A percentile compares a stretch with the other conserved stretches of the same genome.
These are phyloP conservation scores for Ochropacha duplaris DNA, from an alignment of 2,888 invertebrate species.

Conservation along the genomic window DNA sequence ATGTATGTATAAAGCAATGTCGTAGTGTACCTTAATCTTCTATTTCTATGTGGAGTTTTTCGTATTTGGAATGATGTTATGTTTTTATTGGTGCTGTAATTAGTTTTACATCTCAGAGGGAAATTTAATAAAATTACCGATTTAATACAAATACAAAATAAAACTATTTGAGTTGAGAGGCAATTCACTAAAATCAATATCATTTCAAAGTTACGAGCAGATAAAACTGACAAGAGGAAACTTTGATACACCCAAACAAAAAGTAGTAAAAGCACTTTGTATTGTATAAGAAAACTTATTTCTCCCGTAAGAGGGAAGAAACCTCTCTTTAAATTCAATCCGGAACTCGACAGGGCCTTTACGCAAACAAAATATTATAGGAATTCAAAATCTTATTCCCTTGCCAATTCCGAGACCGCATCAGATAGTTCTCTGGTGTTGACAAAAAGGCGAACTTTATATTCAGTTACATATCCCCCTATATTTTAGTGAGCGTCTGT, in stretches of 20 bases:
- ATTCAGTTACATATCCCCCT: constrained; percentile 49
- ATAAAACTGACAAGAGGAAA: constrained; percentile 36
- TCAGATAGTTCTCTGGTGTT: constrained; percentile 40
- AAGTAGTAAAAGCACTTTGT: constrained; percentile 40
- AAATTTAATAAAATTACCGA: not conserved
- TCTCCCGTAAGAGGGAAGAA: constrained; percentile 34
- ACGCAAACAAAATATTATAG: constrained; percentile 53
- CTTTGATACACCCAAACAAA: constrained; percentile 43
- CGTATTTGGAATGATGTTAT: too few species aligned
- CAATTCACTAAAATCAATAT: constrained; percentile 14
- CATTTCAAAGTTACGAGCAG: constrained; percentile 25
- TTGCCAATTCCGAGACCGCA: constrained; percentile 47
- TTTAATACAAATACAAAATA: not conserved
- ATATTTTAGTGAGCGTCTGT: constrained; percentile 49
- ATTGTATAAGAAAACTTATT: constrained; percentile 44
- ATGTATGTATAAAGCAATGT: not conserved
- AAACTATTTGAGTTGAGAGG: not conserved
- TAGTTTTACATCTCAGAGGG: not conserved
- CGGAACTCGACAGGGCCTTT: constrained; percentile 39
- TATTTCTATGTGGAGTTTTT: not conserved
- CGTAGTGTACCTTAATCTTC: too few species aligned
- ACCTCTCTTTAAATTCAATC: constrained; percentile 57
- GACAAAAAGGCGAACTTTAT: constrained; percentile 52
- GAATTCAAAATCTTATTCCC: constrained; percentile 52
- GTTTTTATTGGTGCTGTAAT: not conserved